Conservation (phyloP, 2,888 invertebrate genomes). For the Malthinus seriepunctatus region DNA sequence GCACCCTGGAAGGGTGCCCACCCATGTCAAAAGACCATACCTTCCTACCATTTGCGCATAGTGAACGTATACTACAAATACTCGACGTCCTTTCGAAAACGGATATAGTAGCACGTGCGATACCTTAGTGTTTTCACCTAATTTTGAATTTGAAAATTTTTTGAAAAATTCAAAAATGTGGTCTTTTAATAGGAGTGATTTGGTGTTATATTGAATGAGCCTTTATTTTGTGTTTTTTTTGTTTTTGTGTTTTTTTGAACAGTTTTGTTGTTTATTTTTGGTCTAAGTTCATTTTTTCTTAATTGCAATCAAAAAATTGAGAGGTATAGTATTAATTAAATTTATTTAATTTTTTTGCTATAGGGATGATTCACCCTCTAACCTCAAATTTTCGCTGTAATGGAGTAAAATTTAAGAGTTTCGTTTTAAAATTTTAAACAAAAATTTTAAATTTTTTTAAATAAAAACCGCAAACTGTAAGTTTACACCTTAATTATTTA, state of each 20-base stretch:
- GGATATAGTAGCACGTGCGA: constrained; percentile 24
- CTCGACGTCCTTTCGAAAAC: constrained; percentile 24
- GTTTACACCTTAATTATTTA: no score
- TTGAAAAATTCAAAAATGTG: constrained; percentile 1
- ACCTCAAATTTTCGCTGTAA: constrained; percentile 10
- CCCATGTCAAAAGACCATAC: constrained; percentile 34
- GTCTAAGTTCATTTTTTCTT: background rate
- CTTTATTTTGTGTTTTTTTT: constrained; percentile 18
- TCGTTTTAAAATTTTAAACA: background rate
- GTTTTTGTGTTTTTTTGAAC: constrained; percentile 7
- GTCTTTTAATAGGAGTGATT: background rate
- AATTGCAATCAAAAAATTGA: background rate
- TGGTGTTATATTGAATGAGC: constrained; percentile 18
- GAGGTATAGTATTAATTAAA: constrained; percentile 16
- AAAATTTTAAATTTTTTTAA: background rate
- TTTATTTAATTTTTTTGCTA: background rate
- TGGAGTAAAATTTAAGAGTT: background rate
- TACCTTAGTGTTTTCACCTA: constrained; percentile 9
- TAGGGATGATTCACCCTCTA: constrained; percentile 8
- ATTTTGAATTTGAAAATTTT: constrained; percentile 10
- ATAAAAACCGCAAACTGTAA: no score
- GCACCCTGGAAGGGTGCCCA: constrained; percentile 44
- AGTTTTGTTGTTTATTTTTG: constrained; percentile 7
- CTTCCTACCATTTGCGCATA: constrained; percentile 32
- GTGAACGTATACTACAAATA: constrained; percentile 23